phyloP scores from a whole-genome alignment of 2,888 invertebrate species.

The Cetonia aurata region DNA sequence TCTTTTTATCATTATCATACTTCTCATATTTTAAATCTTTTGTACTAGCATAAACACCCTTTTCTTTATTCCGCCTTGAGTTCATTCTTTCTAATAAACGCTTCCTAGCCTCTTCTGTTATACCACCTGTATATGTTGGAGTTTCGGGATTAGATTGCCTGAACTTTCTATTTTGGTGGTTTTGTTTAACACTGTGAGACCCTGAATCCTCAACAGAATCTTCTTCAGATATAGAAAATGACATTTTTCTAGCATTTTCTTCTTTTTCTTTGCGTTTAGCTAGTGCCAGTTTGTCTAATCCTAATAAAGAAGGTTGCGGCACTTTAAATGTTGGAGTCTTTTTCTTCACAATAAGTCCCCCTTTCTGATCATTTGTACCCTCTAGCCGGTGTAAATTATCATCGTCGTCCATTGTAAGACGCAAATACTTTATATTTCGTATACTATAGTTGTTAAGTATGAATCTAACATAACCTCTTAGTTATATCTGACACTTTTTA shows the following conservation, averaged over 20 bases:
- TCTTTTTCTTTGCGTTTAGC: conserved; percentile 75
- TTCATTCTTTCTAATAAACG: conserved; percentile 76
- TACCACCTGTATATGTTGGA: conserved; percentile 94
- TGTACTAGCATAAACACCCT: conserved; percentile 80
- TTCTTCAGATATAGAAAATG: conserved; percentile 72
- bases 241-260: conserved; percentile 74
- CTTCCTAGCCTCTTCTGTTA: conserved; percentile 82
- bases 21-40: conserved; percentile 67
- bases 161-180: conserved; percentile 73
- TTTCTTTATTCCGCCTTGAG: conserved; percentile 71
- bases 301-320: conserved; percentile 82
- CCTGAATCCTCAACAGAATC: conserved; percentile 59
- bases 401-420: conserved; percentile 63
- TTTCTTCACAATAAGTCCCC: conserved; percentile 81
- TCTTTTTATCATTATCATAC: conserved; percentile 53
- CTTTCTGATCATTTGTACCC: conserved; percentile 73
- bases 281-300: conserved; percentile 89
- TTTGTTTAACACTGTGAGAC: conserved; percentile 60
- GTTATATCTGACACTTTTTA: too few species aligned
- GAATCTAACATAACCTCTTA: too few species aligned
- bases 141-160: conserved; percentile 88
- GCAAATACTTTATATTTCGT: too few species aligned
- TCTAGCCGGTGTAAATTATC: conserved; percentile 79
- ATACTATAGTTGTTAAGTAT: too few species aligned
- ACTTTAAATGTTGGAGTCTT: conserved; percentile 80